These are phyloP conservation scores for Pelecanoides urinatrix DNA, from an alignment of 2,113 vertebrate genomes.

Conservation along the genomic window DNA sequence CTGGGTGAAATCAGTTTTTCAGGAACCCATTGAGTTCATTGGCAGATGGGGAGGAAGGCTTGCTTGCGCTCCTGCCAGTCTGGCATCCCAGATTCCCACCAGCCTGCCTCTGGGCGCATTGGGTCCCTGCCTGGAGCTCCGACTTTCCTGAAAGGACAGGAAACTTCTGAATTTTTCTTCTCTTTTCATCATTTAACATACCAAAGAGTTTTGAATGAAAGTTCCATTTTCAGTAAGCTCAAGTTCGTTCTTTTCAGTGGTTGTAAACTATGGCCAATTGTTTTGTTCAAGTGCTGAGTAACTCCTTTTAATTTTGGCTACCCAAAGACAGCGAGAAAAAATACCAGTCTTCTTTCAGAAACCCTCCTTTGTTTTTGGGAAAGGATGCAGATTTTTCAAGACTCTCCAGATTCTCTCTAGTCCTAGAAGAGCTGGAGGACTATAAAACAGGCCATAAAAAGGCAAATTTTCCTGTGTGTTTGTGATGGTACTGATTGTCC, in stretches of 20 bases:
- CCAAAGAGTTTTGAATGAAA: neutral
- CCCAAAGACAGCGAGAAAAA: neutral
- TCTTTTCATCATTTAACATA: neutral
- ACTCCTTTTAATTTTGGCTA: neutral
- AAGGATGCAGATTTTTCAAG: neutral
- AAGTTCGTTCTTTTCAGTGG: conserved; percentile 22
- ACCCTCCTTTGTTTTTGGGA: neutral
- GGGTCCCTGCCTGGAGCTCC: neutral
- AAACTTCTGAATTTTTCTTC: neutral
- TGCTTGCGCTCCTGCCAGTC: neutral
- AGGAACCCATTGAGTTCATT: neutral
- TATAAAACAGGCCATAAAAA: neutral
- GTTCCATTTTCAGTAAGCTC: neutral
- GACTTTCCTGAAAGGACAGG: neutral
- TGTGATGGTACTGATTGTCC: neutral
- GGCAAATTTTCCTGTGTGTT: neutral
- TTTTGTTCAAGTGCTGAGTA: conserved; percentile 31
- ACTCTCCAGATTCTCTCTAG: neutral
- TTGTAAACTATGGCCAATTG: neutral
- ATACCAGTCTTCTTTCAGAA: neutral
- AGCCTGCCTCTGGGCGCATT: neutral
- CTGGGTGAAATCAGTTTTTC: neutral
- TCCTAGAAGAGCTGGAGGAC: neutral
- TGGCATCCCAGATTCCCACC: neutral
- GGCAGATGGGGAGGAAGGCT: neutral